A percentile compares a stretch with the other conserved stretches of the same genome.
These are phyloP conservation scores for Chaetoderma sp. DNA, from an alignment of 2,888 invertebrate genomes.

Conservation along the genomic window DNA sequence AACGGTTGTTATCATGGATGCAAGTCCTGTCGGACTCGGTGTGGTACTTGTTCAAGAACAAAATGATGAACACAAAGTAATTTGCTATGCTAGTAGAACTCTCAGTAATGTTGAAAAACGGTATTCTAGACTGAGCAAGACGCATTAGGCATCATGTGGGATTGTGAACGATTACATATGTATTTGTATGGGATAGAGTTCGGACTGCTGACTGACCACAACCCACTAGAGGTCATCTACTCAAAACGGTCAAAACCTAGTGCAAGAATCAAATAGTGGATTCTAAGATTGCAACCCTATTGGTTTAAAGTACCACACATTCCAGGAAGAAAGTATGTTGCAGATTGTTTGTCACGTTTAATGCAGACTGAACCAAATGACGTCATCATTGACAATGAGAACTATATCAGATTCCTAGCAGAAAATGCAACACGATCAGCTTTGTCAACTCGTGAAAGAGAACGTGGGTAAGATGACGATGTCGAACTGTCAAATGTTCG, in stretches of 20 bases:
- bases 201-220: conserved; percentile 21
- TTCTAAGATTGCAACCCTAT: conserved; percentile 10
- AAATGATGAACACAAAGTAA: background rate
- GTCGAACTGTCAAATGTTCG: background rate
- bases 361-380: background rate
- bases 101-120: background rate
- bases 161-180: conserved; percentile 24
- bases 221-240: conserved; percentile 15
- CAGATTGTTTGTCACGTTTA: conserved; percentile 6
- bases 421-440: conserved; percentile 2
- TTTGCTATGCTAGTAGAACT: background rate
- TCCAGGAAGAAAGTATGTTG: background rate
- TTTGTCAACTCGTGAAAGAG: background rate
- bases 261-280: conserved; percentile 8
- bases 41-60: background rate
- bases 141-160: conserved; percentile 19
- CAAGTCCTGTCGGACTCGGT: background rate
- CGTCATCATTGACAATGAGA: background rate
- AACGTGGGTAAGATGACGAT: background rate
- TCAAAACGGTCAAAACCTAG: background rate
- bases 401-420: conserved; percentile 4
- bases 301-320: conserved; percentile 2
- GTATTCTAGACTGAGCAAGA: conserved; percentile 9
- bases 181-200: conserved; percentile 22
- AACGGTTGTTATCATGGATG: too few species aligned